Base-by-base conservation (phyloP, 2,113 vertebrate species). In the Leptodactylus fuscus region DNA sequence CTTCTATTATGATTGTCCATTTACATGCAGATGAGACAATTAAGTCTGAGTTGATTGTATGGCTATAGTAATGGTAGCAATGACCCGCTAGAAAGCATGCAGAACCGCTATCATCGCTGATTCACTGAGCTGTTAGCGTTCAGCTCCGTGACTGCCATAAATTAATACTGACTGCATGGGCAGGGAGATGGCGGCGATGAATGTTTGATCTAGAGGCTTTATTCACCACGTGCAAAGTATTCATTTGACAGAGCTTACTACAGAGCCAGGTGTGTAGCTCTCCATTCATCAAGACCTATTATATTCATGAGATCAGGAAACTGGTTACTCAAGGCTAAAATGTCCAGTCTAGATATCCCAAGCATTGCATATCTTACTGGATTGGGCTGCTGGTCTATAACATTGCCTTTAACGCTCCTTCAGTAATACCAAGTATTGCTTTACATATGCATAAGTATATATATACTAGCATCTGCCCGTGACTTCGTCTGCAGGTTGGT, bases 1-100 rank as follows among this genome's bases (percentile, higher is more conserved):
- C 34, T 60, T 55, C n/a, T n/a, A n/a, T 29, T 49, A 83, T 46
- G 71, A 76, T 24, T 32, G 34, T 29, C 51, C 73, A 83, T 53
- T 74, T 62, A 62, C 41, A 83, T 76, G 51, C 53, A 76, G 70
- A 83, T 83, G 71, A 83, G 82, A 65, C 55, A 75, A 84, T 84
- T 36, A 76, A 41, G 46, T 24, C 36, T 5, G 4, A 20, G 10
- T 41, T 84, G 82, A 65, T 76, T 65, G 60, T 41, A 46, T 38
- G 58, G 70, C 18, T 46, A 44, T 48, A 55, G 74, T 60, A 76
- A 49, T 65, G 71, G n/a, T 16, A 48, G 38, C n/a, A 51, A 69
- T 44, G 62, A 81, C 13, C 58, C n/a, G n/a, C 24, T 13, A 71
- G 80, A 81, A 48, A 11, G 41, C 60, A 48, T 49, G 11, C 60